Base-by-base conservation (phyloP, 2,797 vertebrate genomes). In the Chloroceryle amazona region DNA sequence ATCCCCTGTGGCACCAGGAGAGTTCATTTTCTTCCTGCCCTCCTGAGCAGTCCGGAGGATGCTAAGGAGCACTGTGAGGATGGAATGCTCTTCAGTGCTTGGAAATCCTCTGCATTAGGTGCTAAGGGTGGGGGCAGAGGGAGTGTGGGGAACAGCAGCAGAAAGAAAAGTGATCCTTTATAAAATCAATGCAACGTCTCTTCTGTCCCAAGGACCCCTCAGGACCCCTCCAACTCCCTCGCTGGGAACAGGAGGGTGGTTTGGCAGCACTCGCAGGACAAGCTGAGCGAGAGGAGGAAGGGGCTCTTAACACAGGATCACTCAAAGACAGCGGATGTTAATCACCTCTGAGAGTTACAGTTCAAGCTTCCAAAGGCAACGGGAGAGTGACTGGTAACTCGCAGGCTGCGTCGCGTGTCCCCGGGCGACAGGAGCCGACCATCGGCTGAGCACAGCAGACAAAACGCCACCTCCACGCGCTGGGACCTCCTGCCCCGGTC, bases 391-490 rank as follows among this genome's bases (percentile, higher is more conserved):
- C 3, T n/a, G 49, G 41, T 23, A 33, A 10, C 33, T 28, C 83
- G 28, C 37, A 37, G 78, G 5, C 1, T 18, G 37, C 55, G 19
- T 20, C 17, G 6, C 3, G 26, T 1, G 12, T 2, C 2, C 23
- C 7, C 46, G 3, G n/a, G 35, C 2, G 44, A 28, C 1, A 16
- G 61, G 57, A 66, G 65, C 19, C 10, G 1, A 31, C 41, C 54
- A 6, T 9, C 54, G 19, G 1, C 3, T 33, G 20, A 46, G 26
- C n/a, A 12, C 18, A 9, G 4, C 37, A 9, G n/a, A 17, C 1
- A 3, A 29, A 13, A 15, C 44, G 35, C 68, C 39, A 41, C 2
- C 55, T n/a, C 29, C 44, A 3, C 1, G 19, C 55, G 18, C n/a
- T 6, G 3, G 13, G 52, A 29, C 41, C 35, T 37, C 35, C 23